Base-by-base conservation (phyloP, 2,797 vertebrate species). In the Mus spretus region DNA sequence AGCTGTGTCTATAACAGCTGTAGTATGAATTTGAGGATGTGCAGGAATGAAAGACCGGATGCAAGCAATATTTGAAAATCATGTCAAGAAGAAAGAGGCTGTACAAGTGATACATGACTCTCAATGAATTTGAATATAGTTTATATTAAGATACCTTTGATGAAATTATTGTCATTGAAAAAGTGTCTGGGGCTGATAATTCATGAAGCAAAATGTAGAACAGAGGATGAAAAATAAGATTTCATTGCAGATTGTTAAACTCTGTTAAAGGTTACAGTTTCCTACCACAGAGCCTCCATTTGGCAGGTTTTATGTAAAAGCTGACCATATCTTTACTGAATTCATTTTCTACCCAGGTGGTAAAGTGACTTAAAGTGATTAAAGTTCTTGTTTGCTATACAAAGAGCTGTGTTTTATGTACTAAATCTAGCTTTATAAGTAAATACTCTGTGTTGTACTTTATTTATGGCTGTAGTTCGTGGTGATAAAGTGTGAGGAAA, bases 11-110 rank as follows among this genome's bases (percentile, higher is more conserved):
- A 40, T 97, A 97, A 97, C 4, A 97, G 95, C 83, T 94, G 24
- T 97, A 97, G 89, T 95, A 97, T 96, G 97, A 98, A 97, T 97
- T 72, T 97, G 91, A 90, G 93, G 96, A 86, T 86, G 93, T 90
- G 31, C 53, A 98, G 82, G 97, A 98, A 96, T 74, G 87, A 96
- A 97, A 19, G 94, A 95, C 79, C 22, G 10, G 70, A 96, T 50
- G 61, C 93, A 95, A 98, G 97, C 37, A 98, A 81, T 97, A 96
- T 95, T 98, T 97, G 98, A 96, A 97, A 98, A 98, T 97, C 95
- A 97, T 98, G 91, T 90, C 84, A 97, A 96, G 84, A 94, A 98
- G 82, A 93, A 98, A 94, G 93, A 97, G 77, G 65, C 83, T 95
- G 50, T 96, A 93, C 55, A 96, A 96, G 78, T 95, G 94, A 98